Conservation (phyloP, 2,113 vertebrate genomes). For the Genyomyrus donnyi region DNA sequence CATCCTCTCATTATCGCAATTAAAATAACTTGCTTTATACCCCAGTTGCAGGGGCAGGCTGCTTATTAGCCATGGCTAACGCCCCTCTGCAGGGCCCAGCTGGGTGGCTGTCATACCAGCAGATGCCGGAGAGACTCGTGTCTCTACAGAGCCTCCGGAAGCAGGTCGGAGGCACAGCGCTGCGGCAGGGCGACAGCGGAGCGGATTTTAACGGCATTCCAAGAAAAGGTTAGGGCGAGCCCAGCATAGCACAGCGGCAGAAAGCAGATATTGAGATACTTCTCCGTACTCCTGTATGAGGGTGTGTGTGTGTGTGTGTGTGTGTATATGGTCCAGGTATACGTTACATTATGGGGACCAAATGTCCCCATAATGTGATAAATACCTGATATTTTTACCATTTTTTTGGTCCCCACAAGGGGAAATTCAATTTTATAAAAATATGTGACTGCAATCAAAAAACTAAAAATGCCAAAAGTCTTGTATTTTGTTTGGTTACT, state of each 20-base stretch:
- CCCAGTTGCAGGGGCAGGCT: conserved; percentile 2
- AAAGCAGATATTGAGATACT: neutral
- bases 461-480: too few relatives aligned
- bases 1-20: neutral
- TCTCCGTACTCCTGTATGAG: neutral
- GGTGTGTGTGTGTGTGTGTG: neutral
- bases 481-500: too few relatives aligned
- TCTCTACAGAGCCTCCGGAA: neutral
- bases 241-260: neutral
- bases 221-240: neutral
- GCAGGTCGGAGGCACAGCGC: neutral
- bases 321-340: neutral
- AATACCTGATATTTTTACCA: too few relatives aligned
- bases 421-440: too few relatives aligned
- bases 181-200: neutral
- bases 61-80: neutral
- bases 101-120: neutral
- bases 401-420: too few relatives aligned
- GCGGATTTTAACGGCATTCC: neutral
- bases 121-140: neutral
- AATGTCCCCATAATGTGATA: too few relatives aligned
- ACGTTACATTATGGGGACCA: too few relatives aligned
- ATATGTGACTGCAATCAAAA: too few relatives aligned
- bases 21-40: conserved; percentile 5
- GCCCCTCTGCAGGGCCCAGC: neutral